Evolutionary conservation across 2,888 invertebrate species (phyloP).

Genomic region (Meghimatium bilineatum): DNA sequence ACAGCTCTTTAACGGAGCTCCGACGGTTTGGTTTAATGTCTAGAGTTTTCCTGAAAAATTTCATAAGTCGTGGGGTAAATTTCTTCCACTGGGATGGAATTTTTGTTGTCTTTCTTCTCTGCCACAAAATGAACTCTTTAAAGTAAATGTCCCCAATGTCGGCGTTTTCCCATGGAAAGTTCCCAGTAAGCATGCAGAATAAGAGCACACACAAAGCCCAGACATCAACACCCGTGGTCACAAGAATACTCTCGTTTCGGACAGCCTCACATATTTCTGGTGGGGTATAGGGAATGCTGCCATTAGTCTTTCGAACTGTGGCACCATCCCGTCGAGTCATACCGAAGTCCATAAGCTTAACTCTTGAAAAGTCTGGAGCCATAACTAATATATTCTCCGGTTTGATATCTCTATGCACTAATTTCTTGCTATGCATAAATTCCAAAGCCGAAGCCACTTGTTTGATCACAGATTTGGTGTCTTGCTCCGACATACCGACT

Average conservation of each 20-base stretch:
- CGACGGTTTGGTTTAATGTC: slow-evolving; percentile 90
- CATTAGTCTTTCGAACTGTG: slow-evolving; percentile 74
- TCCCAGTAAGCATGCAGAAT: slow-evolving; percentile 95
- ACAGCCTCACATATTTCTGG: slow-evolving; percentile 87
- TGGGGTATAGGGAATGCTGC: slow-evolving; percentile 92
- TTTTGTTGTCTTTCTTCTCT: slow-evolving; percentile 78
- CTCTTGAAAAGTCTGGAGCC: slow-evolving; percentile 91
- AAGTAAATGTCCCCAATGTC: slow-evolving; percentile 79
- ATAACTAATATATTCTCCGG: slow-evolving; percentile 95
- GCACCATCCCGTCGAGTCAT: slow-evolving; percentile 84
- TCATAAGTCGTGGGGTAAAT: slow-evolving; percentile 91
- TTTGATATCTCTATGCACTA: slow-evolving; percentile 97
- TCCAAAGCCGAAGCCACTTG: slow-evolving; percentile 95
- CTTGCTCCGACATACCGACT: slow-evolving; percentile 77
- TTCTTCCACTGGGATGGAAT: slow-evolving; percentile 83
- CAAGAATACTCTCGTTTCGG: slow-evolving; percentile 83
- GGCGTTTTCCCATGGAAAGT: slow-evolving; percentile 90
- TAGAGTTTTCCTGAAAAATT: slow-evolving; percentile 92
- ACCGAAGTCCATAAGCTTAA: slow-evolving; percentile 97
- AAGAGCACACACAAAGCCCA: slow-evolving; percentile 99
- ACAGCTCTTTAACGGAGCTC: slow-evolving; percentile 79
- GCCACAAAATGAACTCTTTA: slow-evolving; percentile 87
- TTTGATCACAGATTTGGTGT: slow-evolving; percentile 89
- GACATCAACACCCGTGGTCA: slow-evolving; percentile 90
- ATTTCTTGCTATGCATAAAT: slow-evolving; percentile 93